phyloP scores from a whole-genome alignment of 2,888 invertebrate genomes.

The Patella caerulea region DNA sequence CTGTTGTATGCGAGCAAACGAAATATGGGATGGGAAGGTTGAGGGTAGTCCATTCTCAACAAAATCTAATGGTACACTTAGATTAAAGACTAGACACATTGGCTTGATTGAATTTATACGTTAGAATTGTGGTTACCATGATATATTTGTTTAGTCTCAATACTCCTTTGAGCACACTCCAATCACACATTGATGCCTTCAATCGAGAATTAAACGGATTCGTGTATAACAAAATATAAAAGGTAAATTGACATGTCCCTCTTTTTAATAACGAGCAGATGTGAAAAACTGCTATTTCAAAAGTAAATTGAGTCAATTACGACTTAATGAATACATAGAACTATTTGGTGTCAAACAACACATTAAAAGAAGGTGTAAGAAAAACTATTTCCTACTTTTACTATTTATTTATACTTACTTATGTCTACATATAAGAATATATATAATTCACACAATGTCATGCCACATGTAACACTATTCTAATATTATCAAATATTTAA shows the following conservation, averaged over 20 bases:
- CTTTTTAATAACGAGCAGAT: background rate
- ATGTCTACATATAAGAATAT: no score
- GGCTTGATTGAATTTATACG: no score
- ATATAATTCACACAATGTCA: no score
- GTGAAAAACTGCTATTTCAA: background rate
- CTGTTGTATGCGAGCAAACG: no score
- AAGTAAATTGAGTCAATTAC: background rate
- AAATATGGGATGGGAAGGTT: no score
- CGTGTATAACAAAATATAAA: constrained; percentile 5
- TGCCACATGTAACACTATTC: no score
- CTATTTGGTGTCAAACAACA: background rate
- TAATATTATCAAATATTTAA: no score
- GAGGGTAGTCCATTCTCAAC: no score
- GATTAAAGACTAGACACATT: no score
- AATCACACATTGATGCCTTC: background rate
- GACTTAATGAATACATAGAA: background rate
- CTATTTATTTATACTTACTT: no score
- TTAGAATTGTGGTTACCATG: background rate
- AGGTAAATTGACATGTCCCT: background rate
- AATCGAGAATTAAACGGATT: background rate
- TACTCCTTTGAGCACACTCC: background rate
- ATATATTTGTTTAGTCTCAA: constrained; percentile 9
- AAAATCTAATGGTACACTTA: no score
- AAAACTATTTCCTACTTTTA: no score
- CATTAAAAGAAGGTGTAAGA: background rate